These are phyloP conservation scores for Morbakka virulenta DNA, from an alignment of 30 jellyfish, hydroid and myxozoan species.

Conservation along the genomic window DNA sequence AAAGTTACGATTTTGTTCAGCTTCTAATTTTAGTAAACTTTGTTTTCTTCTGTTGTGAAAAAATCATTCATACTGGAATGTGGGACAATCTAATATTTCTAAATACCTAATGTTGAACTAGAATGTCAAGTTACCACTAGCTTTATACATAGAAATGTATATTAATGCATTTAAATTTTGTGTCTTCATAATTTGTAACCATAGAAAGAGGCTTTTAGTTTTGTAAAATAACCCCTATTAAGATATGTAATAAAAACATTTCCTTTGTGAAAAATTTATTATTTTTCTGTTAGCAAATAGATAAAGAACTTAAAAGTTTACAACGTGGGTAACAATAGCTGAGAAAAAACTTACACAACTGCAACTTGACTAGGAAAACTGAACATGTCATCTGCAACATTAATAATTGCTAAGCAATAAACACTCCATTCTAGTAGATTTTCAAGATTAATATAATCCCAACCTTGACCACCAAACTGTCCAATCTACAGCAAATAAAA, in stretches of 20 bases:
- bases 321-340: background rate
- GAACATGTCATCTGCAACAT: conserved; percentile 74
- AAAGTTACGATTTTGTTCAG: no score
- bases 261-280: background rate
- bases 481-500: conserved; percentile 30
- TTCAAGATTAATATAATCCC: conserved; percentile 53
- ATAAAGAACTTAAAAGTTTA: background rate
- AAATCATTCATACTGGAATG: no score
- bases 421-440: conserved; percentile 61
- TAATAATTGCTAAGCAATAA: conserved; percentile 58
- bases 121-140: no score
- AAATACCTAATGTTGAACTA: no score
- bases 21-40: no score
- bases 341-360: conserved; percentile 17
- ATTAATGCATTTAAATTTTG: no score
- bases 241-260: background rate
- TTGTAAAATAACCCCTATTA: no score
- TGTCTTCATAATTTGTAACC: no score
- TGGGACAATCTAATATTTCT: no score
- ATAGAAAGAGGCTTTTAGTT: no score
- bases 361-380: conserved; percentile 48
- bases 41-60: no score
- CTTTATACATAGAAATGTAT: no score
- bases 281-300: background rate
- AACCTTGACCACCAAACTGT: conserved; percentile 61